phyloP scores from a whole-genome alignment of 2,888 invertebrate species.

The Pseudococcus viburni region DNA sequence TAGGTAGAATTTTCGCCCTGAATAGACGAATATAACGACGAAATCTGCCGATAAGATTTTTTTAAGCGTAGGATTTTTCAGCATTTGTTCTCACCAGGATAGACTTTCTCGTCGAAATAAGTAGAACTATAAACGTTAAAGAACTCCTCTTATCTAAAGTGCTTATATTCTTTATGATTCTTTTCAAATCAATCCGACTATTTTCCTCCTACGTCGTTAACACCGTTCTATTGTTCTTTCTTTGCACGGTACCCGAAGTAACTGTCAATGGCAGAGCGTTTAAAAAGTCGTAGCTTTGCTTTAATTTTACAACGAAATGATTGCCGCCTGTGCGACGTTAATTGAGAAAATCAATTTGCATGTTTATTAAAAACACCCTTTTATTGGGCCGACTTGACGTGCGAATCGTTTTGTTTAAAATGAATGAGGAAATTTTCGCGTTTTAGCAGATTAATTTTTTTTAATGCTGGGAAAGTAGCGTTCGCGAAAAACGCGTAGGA shows the following conservation, averaged over 20 bases:
- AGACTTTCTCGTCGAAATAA: neutral
- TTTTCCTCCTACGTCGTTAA: conserved; percentile 47
- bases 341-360: conserved; percentile 54
- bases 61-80: too few relatives aligned
- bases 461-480: neutral
- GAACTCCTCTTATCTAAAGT: conserved; percentile 26
- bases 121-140: conserved; percentile 14
- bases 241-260: neutral
- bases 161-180: conserved; percentile 20
- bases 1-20: too few relatives aligned
- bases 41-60: too few relatives aligned
- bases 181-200: conserved; percentile 52
- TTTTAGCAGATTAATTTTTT: conserved; percentile 50
- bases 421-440: neutral
- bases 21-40: too few relatives aligned
- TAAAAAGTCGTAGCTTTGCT: conserved; percentile 37
- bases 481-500: neutral
- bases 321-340: conserved; percentile 37
- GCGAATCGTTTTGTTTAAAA: conserved; percentile 16
- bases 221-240: conserved; percentile 41
- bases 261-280: conserved; percentile 50
- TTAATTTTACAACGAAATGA: conserved; percentile 48
- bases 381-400: conserved; percentile 20
- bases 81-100: too few relatives aligned
- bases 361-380: conserved; percentile 44